These are phyloP conservation scores for Epirrhoe alternata DNA, from an alignment of 2,888 invertebrate genomes.

Conservation along the genomic window DNA sequence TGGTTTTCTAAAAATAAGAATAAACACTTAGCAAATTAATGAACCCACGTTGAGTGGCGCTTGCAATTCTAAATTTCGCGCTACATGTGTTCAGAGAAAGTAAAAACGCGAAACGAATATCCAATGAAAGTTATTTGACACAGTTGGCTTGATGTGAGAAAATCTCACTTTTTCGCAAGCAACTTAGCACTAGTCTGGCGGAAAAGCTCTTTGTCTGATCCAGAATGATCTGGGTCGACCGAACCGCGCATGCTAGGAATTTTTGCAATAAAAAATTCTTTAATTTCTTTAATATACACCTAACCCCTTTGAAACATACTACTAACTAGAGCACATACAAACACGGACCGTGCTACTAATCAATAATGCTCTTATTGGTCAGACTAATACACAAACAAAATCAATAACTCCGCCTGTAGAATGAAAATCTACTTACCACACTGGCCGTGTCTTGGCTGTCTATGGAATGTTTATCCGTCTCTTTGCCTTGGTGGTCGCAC, in stretches of 20 bases:
- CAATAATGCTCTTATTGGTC: slow-evolving; percentile 63
- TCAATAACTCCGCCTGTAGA: slow-evolving; percentile 48
- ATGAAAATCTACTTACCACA: slow-evolving; percentile 71
- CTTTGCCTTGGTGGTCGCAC: slow-evolving; percentile 76
- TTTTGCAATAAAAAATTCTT: slow-evolving; percentile 2
- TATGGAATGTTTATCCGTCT: slow-evolving; percentile 81
- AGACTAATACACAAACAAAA: slow-evolving; percentile 41
- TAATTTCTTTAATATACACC: neutral
- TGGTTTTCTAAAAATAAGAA: neutral
- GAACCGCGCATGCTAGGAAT: slow-evolving; percentile 20
- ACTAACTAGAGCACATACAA: slow-evolving; percentile 24
- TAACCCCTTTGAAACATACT: slow-evolving; percentile 3
- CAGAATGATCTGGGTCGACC: slow-evolving; percentile 61
- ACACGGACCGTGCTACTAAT: slow-evolving; percentile 58
- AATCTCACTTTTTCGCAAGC: slow-evolving; percentile 15
- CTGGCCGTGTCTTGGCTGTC: slow-evolving; percentile 83
- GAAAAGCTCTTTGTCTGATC: slow-evolving; percentile 35
- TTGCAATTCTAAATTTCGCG: slow-evolving; percentile 20
- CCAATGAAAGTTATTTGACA: slow-evolving; percentile 37
- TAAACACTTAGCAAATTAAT: neutral
- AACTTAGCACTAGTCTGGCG: slow-evolving; percentile 1
- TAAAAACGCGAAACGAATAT: slow-evolving; percentile 27
- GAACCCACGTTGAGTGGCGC: slow-evolving; percentile 11
- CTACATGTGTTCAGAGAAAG: slow-evolving; percentile 39
- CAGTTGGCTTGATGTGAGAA: slow-evolving; percentile 6